Evolutionary conservation across 2,797 vertebrate species (phyloP), one percentile per base, ranked within the genome.

Genomic region (Allobates femoralis): DNA sequence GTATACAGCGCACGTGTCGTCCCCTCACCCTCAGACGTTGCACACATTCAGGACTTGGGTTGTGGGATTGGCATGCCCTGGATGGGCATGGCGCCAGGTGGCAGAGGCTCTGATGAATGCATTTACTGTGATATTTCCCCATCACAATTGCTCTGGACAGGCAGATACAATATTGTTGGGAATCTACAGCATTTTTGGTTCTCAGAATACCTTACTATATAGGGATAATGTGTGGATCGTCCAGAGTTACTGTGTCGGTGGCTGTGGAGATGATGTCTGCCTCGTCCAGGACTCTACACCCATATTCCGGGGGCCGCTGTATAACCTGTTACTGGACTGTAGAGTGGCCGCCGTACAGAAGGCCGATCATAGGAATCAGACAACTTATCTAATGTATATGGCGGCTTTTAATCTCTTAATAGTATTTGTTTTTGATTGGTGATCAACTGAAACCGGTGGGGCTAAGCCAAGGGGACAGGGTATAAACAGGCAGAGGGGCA

Each of bases 51-150:
- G 81, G 46, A 28, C n/a, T 55, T 46, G 53, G 67, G 51, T 5
- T 56, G 67, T 73, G 81, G 67, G 81, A 83, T 74, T 83, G 81
- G 81, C 81, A 83, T 53, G 50, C 32, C 32, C 41, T 18, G 66
- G 34, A 11, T 4, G 37, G 81, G 81, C 53, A 21, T 2, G 0
- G 14, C 8, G n/a, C 81, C 81, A 83, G 46, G 69, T 16, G 8
- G 46, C 15, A 62, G 69, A 37, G 26, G 23, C 23, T 69, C 53
- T 46, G 32, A 55, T 19, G 81, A 74, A 74, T 41, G 81, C 1
- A 5, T 73, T 21, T 41, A 53, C 53, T 56, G 56, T 28, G 51
- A n/a, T 28, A 28, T 81, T 82, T 23, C 15, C 30, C 28, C 30
- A 32, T n/a, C 16, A 26, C 46, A 34, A 41, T 50, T 11, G 34